Base-by-base conservation (phyloP, 2,113 vertebrate genomes). In the Oryzias woworae region DNA sequence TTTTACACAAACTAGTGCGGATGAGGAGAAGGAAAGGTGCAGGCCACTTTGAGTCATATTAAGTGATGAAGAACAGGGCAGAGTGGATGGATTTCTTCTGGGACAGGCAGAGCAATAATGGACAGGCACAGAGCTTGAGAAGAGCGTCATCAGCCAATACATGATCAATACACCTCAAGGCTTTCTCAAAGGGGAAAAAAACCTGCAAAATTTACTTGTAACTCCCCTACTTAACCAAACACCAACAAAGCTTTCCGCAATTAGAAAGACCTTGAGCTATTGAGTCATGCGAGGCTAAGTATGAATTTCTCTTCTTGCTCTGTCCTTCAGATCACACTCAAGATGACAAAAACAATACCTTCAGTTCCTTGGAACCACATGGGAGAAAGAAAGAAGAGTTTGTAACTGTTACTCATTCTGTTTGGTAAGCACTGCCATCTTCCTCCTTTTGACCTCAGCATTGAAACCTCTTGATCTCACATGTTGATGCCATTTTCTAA, bases 361-460 rank as follows among this genome's bases (percentile, higher is more conserved):
- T 93, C 69, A 93, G 78, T 45, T 93, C 91, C 92, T 93, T 86
- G 89, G 80, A 85, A 89, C 86, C 85, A 91, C 87, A 85, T 88
- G 87, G 77, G 78, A 82, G 85, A 82, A 91, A 77, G 92, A 78
- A 92, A 71, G 89, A 92, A 71, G 90, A 53, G 81, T 78, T 88
- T 88, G 87, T 72, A 72, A 77, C 75, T 76, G 78, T 90, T 87
- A 90, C 67, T 76, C 58, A 75, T 65, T 73, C 58, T 72, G 69
- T 78, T 47, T 81, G 64, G 66, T 81, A 53, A 62, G 70, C 54
- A 48, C 57, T 44, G 47, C 75, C 66, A 82, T 54, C 45, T 65
- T 78, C 60, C 52, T 62, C 43, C 79, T 43, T 69, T 74, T 18
- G 60, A 62, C 54, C 75, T 79, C 62, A 73, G 57, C 45, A 76